Conservation (phyloP, 2,113 vertebrate species). For the Podocnemis expansa region DNA sequence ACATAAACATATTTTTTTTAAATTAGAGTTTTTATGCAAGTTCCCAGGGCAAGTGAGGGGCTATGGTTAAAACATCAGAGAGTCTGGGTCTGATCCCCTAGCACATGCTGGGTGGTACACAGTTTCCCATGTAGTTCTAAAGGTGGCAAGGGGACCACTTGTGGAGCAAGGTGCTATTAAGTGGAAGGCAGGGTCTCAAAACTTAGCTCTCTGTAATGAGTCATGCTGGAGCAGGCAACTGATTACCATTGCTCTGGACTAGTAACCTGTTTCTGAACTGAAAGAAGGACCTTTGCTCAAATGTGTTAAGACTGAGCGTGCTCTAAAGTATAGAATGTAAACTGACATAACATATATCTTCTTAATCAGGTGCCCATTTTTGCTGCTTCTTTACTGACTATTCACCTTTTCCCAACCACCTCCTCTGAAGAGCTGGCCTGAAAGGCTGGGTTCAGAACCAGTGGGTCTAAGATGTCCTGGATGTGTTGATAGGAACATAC, state of each 20-base stretch:
- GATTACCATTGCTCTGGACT: not conserved
- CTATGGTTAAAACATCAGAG: not conserved
- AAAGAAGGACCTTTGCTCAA: not conserved
- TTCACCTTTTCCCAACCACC: not conserved
- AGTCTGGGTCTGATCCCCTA: not conserved
- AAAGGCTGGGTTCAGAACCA: not conserved
- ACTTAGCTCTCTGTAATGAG: not conserved
- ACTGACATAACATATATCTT: not conserved
- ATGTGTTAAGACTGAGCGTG: not conserved
- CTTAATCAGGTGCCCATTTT: not conserved
- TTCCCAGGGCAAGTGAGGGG: not conserved
- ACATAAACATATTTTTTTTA: not conserved
- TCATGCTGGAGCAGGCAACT: not conserved
- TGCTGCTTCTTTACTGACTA: not conserved
- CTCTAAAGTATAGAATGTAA: not conserved
- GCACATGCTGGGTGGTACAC: not conserved
- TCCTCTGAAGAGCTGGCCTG: not conserved
- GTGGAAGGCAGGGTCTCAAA: not conserved
- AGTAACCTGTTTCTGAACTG: not conserved
- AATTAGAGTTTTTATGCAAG: not conserved
- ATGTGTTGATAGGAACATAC: not conserved
- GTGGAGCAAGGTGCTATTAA: not conserved
- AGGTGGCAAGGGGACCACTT: not conserved
- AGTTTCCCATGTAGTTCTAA: not conserved
- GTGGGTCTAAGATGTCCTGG: not conserved